Conservation (phyloP, 2,888 invertebrate genomes). For the Microctonus brassicae region DNA sequence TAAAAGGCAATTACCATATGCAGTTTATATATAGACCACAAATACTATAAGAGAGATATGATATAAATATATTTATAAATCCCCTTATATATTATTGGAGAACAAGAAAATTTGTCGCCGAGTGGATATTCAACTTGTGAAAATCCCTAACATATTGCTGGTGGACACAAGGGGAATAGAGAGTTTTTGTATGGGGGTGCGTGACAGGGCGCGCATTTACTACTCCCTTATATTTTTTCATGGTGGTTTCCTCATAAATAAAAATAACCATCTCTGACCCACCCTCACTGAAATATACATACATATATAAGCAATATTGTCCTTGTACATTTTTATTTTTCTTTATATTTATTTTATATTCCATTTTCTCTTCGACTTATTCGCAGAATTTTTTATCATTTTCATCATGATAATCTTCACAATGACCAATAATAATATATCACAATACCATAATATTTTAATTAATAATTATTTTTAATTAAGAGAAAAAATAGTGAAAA, state of each 20-base stretch:
- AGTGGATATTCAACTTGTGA: slow-evolving; percentile 66
- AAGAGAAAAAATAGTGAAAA: too few relatives aligned
- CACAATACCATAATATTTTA: neutral
- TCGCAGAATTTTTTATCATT: slow-evolving; percentile 37
- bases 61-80: slow-evolving; percentile 19
- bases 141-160: slow-evolving; percentile 65
- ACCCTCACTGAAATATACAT: slow-evolving; percentile 62
- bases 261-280: slow-evolving; percentile 65
- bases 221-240: slow-evolving; percentile 66
- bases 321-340: slow-evolving; percentile 48
- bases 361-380: slow-evolving; percentile 4
- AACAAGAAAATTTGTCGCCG: slow-evolving; percentile 47
- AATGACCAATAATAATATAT: neutral
- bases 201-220: slow-evolving; percentile 51
- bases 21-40: neutral
- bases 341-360: slow-evolving; percentile 12
- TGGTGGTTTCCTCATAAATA: slow-evolving; percentile 70
- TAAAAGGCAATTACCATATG: neutral
- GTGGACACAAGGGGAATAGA: slow-evolving; percentile 32
- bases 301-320: slow-evolving; percentile 63
- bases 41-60: neutral
- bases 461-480: neutral
- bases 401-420: neutral
- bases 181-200: slow-evolving; percentile 31
- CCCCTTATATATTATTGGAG: slow-evolving; percentile 27